phyloP scores from a whole-genome alignment of 2,888 invertebrate species.

The Troides helena region DNA sequence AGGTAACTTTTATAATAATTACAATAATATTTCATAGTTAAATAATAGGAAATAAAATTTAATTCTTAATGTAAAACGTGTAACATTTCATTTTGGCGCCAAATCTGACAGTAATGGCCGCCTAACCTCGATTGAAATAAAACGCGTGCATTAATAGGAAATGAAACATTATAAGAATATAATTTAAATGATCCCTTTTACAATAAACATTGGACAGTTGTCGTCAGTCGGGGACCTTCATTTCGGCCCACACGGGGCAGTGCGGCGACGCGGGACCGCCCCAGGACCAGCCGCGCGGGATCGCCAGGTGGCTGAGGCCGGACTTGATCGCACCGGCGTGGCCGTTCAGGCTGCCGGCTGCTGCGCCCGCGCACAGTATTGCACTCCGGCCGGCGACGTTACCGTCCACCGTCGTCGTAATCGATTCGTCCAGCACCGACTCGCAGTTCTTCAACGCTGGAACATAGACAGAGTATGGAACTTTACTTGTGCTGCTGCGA shows the following conservation, averaged over 20 bases:
- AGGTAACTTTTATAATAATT: slow-evolving; percentile 13
- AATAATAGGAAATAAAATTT: neutral
- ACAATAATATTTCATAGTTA: neutral
- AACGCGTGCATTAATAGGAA: slow-evolving; percentile 44
- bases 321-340: slow-evolving; percentile 83
- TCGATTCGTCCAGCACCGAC: slow-evolving; percentile 57
- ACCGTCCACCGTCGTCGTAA: slow-evolving; percentile 58
- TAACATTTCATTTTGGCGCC: slow-evolving; percentile 35
- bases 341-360: slow-evolving; percentile 71
- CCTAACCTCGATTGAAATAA: slow-evolving; percentile 41
- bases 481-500: too few species aligned
- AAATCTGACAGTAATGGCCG: slow-evolving; percentile 43
- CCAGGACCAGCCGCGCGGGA: slow-evolving; percentile 92
- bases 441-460: slow-evolving; percentile 61
- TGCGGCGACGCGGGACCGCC: slow-evolving; percentile 87
- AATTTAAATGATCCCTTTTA: slow-evolving; percentile 40
- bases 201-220: slow-evolving; percentile 34
- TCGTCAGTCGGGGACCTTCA: slow-evolving; percentile 71
- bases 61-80: neutral
- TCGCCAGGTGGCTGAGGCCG: slow-evolving; percentile 87
- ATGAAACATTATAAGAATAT: slow-evolving; percentile 46
- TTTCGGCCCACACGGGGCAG: slow-evolving; percentile 89
- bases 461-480: slow-evolving; percentile 34
- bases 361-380: slow-evolving; percentile 54
- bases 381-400: slow-evolving; percentile 52